Evolutionary conservation across 1,140 invertebrate genomes (phyloP), one percentile per base, ranked within the genome.

Genomic region (Euglossa dilemma): DNA sequence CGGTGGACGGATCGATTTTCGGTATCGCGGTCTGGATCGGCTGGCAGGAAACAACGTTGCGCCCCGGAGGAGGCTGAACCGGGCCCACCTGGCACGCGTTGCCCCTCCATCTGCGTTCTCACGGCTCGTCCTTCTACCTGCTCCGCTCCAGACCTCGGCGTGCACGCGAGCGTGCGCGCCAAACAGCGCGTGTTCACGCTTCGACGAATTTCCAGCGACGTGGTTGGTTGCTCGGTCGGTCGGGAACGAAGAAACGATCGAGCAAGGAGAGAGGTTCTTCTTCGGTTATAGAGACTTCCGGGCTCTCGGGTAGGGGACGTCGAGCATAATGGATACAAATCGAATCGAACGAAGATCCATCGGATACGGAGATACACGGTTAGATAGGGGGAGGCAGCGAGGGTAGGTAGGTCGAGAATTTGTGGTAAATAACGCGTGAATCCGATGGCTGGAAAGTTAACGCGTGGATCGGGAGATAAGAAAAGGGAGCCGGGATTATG

Each of bases 71-170:
- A 63, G 63, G 20, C 50, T 18, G 56, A 36, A 25, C 18, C 20
- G 7, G 9, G 72, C 81, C 73, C 87, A 88, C 86, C 87, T 88
- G 87, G 87, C 87, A 88, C 87, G 87, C 87, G 87, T 67, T 72
- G 47, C 23, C 59, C 61, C 70, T 64, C 86, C 79, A 85, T 88
- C 87, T 85, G 86, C 87, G 66, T 86, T 85, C 85, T 86, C 87
- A 85, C 81, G 63, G 73, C 61, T 63, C 69, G 12, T 43, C 59
- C 23, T 56, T 78, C 83, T 88, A 83, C 84, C 87, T 85, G 87
- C 79, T 63, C 64, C 59, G 43, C 25, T 14, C 20, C 28, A 43
- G 28, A 45, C 50, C 4, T 47, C 50, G 23, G 12, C 23, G 64
- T 11, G 14, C 23, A 54, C 47, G 47, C 72, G 43, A n/a, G 64